Conservation (phyloP, 1,140 invertebrate genomes). For the Dendrolimus kikuchii region DNA sequence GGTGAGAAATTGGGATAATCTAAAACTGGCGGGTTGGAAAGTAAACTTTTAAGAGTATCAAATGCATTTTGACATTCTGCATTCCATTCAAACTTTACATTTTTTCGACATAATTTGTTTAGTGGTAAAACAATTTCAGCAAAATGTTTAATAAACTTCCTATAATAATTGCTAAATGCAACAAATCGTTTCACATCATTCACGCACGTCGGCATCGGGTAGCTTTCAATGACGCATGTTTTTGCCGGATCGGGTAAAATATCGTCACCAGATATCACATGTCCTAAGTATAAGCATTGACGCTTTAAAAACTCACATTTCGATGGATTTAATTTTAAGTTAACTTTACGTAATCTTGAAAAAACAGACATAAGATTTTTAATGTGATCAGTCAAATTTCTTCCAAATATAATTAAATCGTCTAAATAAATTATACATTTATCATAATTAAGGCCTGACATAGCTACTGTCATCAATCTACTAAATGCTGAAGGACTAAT, state of each 20-base stretch:
- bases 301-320: conserved; percentile 12
- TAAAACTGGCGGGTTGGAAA: conserved; percentile 2
- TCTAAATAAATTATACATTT: too few relatives aligned
- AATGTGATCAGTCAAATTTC: too few relatives aligned
- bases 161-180: conserved; percentile 13
- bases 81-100: conserved; percentile 5
- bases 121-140: conserved; percentile 8
- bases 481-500: conserved; percentile 7
- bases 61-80: conserved; percentile 1
- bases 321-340: conserved; percentile 12
- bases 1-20: conserved; percentile 8
- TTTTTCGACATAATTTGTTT: conserved; percentile 11
- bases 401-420: too few relatives aligned
- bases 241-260: conserved; percentile 3
- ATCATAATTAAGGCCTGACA: background rate
- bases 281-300: conserved; percentile 12
- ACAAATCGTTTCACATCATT: conserved; percentile 12
- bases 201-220: conserved; percentile 5
- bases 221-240: conserved; percentile 1
- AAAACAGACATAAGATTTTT: too few relatives aligned
- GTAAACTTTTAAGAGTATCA: conserved; percentile 1
- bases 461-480: conserved; percentile 8
- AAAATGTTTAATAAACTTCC: conserved; percentile 10
- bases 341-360: conserved; percentile 5
- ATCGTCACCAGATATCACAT: conserved; percentile 5